Conservation (phyloP, 2,113 vertebrate genomes). For the Otis tarda region DNA sequence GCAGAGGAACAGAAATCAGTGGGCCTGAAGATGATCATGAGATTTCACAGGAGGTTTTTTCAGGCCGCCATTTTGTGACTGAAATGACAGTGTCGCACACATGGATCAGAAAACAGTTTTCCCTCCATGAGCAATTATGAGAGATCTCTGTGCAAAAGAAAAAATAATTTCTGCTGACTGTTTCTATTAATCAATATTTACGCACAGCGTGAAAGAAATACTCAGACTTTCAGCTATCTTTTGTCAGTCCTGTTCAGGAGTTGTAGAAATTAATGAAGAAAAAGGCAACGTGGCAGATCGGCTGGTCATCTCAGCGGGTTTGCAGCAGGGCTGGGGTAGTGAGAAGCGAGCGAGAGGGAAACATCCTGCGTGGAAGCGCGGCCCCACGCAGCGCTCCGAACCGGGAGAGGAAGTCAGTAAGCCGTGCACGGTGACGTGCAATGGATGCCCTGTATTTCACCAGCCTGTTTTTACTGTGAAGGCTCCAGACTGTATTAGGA, state of each 20-base stretch:
- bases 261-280: background rate
- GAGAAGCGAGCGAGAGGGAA: background rate
- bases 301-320: background rate
- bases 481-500: background rate
- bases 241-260: background rate
- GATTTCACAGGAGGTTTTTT: background rate
- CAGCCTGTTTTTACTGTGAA: constrained; percentile 6
- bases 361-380: background rate
- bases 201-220: background rate
- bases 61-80: constrained; percentile 40
- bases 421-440: background rate
- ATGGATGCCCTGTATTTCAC: background rate
- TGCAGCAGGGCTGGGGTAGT: background rate
- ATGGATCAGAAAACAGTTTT: background rate
- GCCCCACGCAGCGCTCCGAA: background rate
- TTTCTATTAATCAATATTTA: background rate
- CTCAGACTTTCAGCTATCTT: background rate
- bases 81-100: background rate
- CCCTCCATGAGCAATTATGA: background rate
- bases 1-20: background rate
- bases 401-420: background rate
- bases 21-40: background rate
- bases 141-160: background rate
- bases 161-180: background rate
- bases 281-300: background rate